Base-by-base conservation (phyloP, 2,888 invertebrate genomes). In the Holacanthella duospinosa region DNA sequence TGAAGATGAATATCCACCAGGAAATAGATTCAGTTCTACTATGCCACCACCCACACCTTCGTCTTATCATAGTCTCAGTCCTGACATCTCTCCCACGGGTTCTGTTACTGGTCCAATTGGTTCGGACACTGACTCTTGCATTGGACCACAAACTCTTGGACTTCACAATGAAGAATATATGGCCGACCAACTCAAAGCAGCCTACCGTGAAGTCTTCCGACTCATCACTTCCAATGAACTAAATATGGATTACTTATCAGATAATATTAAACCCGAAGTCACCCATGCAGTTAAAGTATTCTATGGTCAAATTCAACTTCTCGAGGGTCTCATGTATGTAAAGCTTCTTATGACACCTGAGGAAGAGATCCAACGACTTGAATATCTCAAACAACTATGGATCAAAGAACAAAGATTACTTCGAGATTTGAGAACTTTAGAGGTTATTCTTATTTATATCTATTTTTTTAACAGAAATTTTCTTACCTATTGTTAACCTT, bases 231-330 rank as follows among this genome's bases (percentile, higher is more conserved):
- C 57, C 25, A 61, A 64, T 54, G 60, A 57, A 1, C 6, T 2
- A 1, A 55, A 43, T 16, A n/a, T 60, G 12, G 43, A 29, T 2
- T 59, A 44, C 43, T 59, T 60, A 12, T 28, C 36, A 26, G 21
- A 53, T 2, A 19, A 65, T 26, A 54, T 62, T 9, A 56, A 56
- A 53, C 53, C 62, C 16, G 59, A 62, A 59, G 62, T 59, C n/a
- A 62, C 65, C 0, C 55, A 56, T n/a, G 62, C 65, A 4, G 48
- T 65, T 6, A 62, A 65, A 29, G 28, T 61, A n/a, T 65, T 64
- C 29, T 61, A 62, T 29, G 48, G 59, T 28, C 63, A 65, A 29
- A 26, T 65, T 24, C 54, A 62, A 61, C 27, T 61, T 1, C 61
- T 65, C n/a, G 60, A 63, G 43, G 59, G 44, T 1, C 28, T 65